Evolutionary conservation across 2,113 vertebrate species (phyloP), one percentile per base, ranked within the genome.

Genomic region (Tychaedon coryphoeus): DNA sequence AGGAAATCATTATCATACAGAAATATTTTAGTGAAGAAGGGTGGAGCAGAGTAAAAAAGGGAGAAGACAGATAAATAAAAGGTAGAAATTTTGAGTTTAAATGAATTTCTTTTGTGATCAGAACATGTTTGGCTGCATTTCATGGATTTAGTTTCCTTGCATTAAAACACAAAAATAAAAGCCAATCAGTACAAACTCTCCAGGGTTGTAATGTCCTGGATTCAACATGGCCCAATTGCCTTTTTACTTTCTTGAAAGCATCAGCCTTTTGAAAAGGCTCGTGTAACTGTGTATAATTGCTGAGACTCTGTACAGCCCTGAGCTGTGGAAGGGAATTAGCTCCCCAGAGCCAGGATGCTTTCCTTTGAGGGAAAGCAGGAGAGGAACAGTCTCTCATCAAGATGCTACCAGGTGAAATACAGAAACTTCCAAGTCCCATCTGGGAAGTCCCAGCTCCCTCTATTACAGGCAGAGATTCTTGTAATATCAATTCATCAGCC

Each of bases 1-100:
- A 82, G 77, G 86, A 96, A 93, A 80, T 76, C 17, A 74, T 95
- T 92, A 75, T n/a, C 57, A 51, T 78, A 47, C 14, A 15, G 84
- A 67, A 93, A 51, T 45, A 28, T 23, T 42, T 75, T 42, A 76
- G 29, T 51, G 54, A 61, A 65, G 66, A 83, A 73, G 69, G 26
- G 17, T 43, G 81, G 31, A 48, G 23, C n/a, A 75, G 60, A 86
- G 25, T 29, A 19, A 45, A 53, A 73, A 62, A 38, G 6, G 22
- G 23, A 90, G 29, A 45, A 24, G 8, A 34, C 19, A 43, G 2
- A 43, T 17, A 26, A 71, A 53, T 42, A 15, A 22, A 42, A 47
- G 29, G 75, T 70, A 88, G 57, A 80, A 67, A 57, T 47, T 33
- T 22, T 18, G 10, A 14, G 19, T 56, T 86, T 48, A 80, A 88